A percentile compares a stretch with the other conserved stretches of the same genome.
phyloP scores from a whole-genome alignment of 2,888 invertebrate species.

The Drosophila quasianomalipes region DNA sequence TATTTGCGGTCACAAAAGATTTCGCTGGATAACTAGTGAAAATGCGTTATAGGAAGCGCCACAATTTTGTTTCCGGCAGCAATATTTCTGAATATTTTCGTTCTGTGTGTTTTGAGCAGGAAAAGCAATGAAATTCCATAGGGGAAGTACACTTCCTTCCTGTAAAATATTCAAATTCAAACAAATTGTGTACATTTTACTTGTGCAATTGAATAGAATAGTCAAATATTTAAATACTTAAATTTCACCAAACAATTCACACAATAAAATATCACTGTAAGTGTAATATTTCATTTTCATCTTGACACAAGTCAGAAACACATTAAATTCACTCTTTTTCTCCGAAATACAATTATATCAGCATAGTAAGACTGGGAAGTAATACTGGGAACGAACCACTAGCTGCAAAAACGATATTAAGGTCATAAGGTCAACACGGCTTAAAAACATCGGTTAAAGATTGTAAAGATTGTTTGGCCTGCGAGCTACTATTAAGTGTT shows the following conservation, averaged over 20 bases:
- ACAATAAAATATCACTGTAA: too few relatives aligned
- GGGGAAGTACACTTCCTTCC: slow-evolving; percentile 4
- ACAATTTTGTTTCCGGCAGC: slow-evolving; percentile 34
- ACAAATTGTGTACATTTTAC: neutral
- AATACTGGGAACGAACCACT: neutral
- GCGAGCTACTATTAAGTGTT: neutral
- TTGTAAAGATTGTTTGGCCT: neutral
- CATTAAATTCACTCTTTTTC: too few relatives aligned
- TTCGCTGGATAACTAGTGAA: slow-evolving; percentile 4
- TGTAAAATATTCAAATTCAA: neutral
- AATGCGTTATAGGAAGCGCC: slow-evolving; percentile 30
- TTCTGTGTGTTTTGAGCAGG: slow-evolving; percentile 1
- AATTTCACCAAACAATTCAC: too few relatives aligned
- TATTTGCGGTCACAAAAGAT: slow-evolving; percentile 18
- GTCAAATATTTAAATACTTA: neutral
- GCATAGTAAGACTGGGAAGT: too few relatives aligned
- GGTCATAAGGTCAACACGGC: neutral
- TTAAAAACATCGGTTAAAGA: neutral
- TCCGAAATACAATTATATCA: too few relatives aligned
- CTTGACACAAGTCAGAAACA: too few relatives aligned
- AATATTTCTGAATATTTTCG: slow-evolving; percentile 13
- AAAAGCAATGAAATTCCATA: slow-evolving; percentile 22
- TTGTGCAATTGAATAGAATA: neutral
- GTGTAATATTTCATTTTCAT: too few relatives aligned
- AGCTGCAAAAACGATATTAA: neutral